Conservation (phyloP, 2,113 vertebrate genomes). For the Kryptolebias marmoratus region DNA sequence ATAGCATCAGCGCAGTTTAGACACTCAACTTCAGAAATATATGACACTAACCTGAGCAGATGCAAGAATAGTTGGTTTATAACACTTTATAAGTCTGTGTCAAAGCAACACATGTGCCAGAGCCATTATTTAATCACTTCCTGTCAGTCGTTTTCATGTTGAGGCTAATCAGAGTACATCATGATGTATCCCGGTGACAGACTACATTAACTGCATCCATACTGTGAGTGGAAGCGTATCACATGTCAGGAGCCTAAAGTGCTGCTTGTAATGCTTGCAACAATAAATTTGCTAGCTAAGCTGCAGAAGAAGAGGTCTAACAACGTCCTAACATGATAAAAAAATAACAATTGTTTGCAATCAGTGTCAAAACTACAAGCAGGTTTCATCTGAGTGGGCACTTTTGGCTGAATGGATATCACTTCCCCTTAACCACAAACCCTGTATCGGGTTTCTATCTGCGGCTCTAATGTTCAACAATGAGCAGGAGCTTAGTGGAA, state of each 20-base stretch:
- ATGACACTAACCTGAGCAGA: background rate
- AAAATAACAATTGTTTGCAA: slow-evolving; percentile 39
- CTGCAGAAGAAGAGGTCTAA: slow-evolving; percentile 9
- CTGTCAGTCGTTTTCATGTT: background rate
- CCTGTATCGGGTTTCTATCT: slow-evolving; percentile 58
- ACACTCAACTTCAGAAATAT: background rate
- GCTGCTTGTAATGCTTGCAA: slow-evolving; percentile 5
- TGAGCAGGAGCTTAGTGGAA: slow-evolving; percentile 51
- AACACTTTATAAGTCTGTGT: background rate
- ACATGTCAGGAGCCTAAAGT: slow-evolving; percentile 12
- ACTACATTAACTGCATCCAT: slow-evolving; percentile 5
- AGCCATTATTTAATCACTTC: background rate
- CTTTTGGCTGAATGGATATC: slow-evolving; percentile 61
- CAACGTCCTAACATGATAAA: slow-evolving; percentile 22
- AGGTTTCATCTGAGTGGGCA: slow-evolving; percentile 65
- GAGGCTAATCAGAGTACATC: background rate
- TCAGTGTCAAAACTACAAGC: slow-evolving; percentile 64
- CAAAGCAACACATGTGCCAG: too few species aligned
- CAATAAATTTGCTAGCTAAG: slow-evolving; percentile 21
- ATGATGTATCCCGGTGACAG: background rate
- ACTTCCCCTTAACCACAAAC: slow-evolving; percentile 59
- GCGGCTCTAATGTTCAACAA: slow-evolving; percentile 62
- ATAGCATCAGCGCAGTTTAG: background rate
- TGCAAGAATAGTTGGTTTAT: background rate
- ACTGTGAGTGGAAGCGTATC: slow-evolving; percentile 12